A percentile compares a stretch with the other conserved stretches of the same genome.
Evolutionary conservation across 2,888 invertebrate genomes (phyloP).

Genomic region (Pachycephus smyrnensis): DNA sequence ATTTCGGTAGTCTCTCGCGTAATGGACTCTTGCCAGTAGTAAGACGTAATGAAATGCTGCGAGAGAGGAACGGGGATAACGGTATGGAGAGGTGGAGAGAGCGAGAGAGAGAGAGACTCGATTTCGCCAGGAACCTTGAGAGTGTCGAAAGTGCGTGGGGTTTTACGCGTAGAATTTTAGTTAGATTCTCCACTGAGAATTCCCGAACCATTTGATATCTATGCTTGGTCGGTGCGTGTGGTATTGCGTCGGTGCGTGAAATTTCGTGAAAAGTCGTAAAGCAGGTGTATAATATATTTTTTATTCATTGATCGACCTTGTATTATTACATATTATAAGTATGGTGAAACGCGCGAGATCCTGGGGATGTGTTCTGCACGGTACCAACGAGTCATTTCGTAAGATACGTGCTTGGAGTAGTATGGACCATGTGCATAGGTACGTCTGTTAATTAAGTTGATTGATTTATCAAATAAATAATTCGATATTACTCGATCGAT

Average conservation of each 20-base stretch:
- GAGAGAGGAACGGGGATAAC: background rate
- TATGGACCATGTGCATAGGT: slow-evolving; percentile 23
- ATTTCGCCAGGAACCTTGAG: background rate
- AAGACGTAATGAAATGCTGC: background rate
- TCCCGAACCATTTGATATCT: background rate
- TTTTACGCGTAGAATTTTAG: background rate
- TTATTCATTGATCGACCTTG: background rate
- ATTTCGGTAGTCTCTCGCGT: background rate
- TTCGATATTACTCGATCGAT: background rate
- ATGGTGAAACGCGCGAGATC: background rate
- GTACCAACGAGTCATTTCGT: background rate
- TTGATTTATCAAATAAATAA: background rate
- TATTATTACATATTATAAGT: background rate
- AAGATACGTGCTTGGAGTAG: slow-evolving; percentile 18
- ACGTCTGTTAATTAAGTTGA: background rate
- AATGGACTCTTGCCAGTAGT: background rate
- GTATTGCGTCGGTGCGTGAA: background rate
- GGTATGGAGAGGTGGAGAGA: background rate
- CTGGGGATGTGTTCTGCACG: background rate
- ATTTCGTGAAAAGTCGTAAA: background rate
- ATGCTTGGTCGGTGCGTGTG: background rate
- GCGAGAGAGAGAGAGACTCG: background rate
- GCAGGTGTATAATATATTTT: background rate
- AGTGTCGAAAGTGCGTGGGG: background rate
- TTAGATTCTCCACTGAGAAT: background rate